Evolutionary conservation across 2,113 vertebrate species (phyloP), one percentile per base, ranked within the genome.

Genomic region (Phoenicopterus ruber): DNA sequence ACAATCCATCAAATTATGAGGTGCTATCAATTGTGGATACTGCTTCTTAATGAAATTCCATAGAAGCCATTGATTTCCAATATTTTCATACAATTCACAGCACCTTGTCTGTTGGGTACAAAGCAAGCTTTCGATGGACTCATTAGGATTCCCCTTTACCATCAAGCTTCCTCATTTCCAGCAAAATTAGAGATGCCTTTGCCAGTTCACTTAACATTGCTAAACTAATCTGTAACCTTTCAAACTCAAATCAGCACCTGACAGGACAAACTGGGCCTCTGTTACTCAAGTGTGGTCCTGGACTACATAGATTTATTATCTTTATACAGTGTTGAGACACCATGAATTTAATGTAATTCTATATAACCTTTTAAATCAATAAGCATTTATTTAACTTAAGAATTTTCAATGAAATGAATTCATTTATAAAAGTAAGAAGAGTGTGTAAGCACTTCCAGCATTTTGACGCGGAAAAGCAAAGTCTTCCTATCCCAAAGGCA

Each of bases 1-100:
- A 98, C 99, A 99, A 99, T 99, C 99, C 99, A 99, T 99, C 99
- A 99, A 99, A 99, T 99, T 99, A 99, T 99, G 99, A 99, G 98
- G 98, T 98, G 97, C 99, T 99, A 99, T 99, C 99, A 99, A 99
- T 99, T 99, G 99, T 99, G 99, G 99, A 99, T 99, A 98, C 99
- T 98, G 99, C 99, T 98, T 97, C 99, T 98, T 99, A 99, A 99
- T 99, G 99, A 99, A 99, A 99, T 99, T 99, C 99, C 99, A 99
- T 99, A 99, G 98, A 98, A 98, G 98, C 93, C 98, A 99, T 99
- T 98, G 99, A 99, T 99, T 99, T 99, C 99, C 99, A 99, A 99
- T 99, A 99, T 99, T 99, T 98, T 99, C 99, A 99, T 99, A 99
- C 98, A 99, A 99, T 98, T 99, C 98, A 98, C 99, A 98, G 99